Base-by-base conservation (phyloP, 2,888 invertebrate species). In the Acrobasis suavella region DNA sequence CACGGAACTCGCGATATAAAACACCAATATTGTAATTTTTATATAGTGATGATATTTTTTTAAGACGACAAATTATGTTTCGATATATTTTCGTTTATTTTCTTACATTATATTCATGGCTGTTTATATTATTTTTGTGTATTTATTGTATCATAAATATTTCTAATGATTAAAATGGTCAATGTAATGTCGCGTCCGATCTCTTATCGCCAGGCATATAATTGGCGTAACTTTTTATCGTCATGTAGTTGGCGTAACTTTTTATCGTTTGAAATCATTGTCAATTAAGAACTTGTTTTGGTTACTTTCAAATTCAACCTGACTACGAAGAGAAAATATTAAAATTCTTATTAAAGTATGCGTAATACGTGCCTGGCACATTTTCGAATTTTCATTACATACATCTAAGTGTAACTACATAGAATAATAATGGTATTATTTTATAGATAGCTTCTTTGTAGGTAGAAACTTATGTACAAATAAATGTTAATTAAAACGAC, bases 391-490 rank as follows among this genome's bases (percentile, higher is more conserved):
- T 60, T 65, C 62, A 64, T 56, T 73, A 67, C 69, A 65, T 73
- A 69, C 71, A 70, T 77, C 69, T 76, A 74, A 75, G 66, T 77
- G 69, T 71, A 71, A 67, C 66, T 60, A 59, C 39, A 64, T 59
- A 63, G 55, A 58, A 60, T 62, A 58, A 60, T 62, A 63, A 60
- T 64, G 62, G 68, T 74, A 73, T 80, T 78, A 75, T 78, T 78
- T 80, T 77, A 74, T 75, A 81, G 67, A 71, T 82, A 84, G 85
- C 85, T 86, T 86, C 77, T 81, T 82, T 78, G 75, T 83, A 86
- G 83, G 75, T 82, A 83, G 81, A 76, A 84, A 86, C 77, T 70
- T 80, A 76, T 85, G 85, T 87, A 87, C 79, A 81, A 87, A 87
- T 88, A 88, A 87, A 88, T 85, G 84, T 87, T 86, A 81, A 82